Evolutionary conservation across 2,797 vertebrate species (phyloP), one percentile per base, ranked within the genome.

Genomic region (Malacoctenus gilli): DNA sequence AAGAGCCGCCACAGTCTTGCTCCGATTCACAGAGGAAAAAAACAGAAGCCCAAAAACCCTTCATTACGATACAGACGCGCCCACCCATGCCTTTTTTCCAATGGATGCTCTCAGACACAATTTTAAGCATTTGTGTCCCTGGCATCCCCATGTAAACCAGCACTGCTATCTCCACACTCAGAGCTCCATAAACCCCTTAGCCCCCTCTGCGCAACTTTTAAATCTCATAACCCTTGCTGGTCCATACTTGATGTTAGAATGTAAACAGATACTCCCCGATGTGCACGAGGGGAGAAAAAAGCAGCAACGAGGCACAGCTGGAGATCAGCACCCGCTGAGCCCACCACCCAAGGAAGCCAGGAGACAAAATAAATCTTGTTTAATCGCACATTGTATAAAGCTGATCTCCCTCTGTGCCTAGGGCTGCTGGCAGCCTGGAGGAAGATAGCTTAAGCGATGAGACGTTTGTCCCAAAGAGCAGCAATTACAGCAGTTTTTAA

Each of bases 91-190:
- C n/a, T 19, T 36, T 75, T 79, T 72, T 65, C 71, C 65, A 77
- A 60, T 55, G 68, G 55, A 57, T 76, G 78, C 75, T 77, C 71
- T n/a, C n/a, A n/a, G n/a, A n/a, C n/a, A n/a, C n/a, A n/a, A n/a
- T 72, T 58, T 55, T 71, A 83, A 80, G 85, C 79, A 84, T 85
- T 81, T 59, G 78, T 62, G 68, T 55, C 41, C 59, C 64, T 37
- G 10, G 36, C 62, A 49, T 34, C 50, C 52, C 54, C 42, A 19
- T 57, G 47, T 34, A 70, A 67, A 68, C 34, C 49, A 72, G 12
- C 30, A 18, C 43, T 11, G 12, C 41, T 31, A 47, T 66, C 43
- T 44, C 11, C 37, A 18, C 4, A 11, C 53, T 58, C n/a, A 12
- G 25, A 1, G 12, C 55, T 38, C 22, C 54, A 31, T 73, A 58